phyloP scores from a whole-genome alignment of 2,113 vertebrate species.

The Spilogale gracilis region DNA sequence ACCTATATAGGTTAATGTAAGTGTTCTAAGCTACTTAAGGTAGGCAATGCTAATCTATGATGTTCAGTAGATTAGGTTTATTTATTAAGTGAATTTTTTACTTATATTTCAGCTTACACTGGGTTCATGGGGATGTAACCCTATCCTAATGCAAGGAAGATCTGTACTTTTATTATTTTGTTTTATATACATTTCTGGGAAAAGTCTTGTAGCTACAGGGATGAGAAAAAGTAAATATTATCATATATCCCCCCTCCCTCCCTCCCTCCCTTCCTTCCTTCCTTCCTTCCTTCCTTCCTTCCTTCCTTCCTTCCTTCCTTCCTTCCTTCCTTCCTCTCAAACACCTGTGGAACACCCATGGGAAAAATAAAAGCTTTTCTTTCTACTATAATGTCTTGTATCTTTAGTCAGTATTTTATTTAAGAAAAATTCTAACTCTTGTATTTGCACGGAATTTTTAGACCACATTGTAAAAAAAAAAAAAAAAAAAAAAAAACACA shows the following conservation, averaged over 20 bases:
- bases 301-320: too few species aligned
- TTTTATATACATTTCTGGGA: background rate
- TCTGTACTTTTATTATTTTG: background rate
- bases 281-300: background rate
- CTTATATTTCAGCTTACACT: background rate
- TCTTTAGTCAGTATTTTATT: background rate
- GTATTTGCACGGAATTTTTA: background rate
- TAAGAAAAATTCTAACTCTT: background rate
- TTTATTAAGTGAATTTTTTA: background rate
- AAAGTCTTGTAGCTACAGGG: background rate
- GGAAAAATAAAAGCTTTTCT: constrained; percentile 7
- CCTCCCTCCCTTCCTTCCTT: background rate
- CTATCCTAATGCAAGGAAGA: background rate
- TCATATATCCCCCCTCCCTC: background rate
- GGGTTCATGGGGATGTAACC: background rate
- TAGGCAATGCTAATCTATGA: background rate
- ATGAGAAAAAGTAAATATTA: background rate
- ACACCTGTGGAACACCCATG: background rate
- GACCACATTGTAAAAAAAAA: background rate
- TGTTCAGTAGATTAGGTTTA: background rate
- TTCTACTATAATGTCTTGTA: background rate
- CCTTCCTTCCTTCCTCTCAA: background rate
- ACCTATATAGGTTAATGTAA: background rate
- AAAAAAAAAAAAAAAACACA: background rate
- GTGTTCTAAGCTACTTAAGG: background rate